Conservation (phyloP, 2,888 invertebrate species). For the Polylopha cassiicola region DNA sequence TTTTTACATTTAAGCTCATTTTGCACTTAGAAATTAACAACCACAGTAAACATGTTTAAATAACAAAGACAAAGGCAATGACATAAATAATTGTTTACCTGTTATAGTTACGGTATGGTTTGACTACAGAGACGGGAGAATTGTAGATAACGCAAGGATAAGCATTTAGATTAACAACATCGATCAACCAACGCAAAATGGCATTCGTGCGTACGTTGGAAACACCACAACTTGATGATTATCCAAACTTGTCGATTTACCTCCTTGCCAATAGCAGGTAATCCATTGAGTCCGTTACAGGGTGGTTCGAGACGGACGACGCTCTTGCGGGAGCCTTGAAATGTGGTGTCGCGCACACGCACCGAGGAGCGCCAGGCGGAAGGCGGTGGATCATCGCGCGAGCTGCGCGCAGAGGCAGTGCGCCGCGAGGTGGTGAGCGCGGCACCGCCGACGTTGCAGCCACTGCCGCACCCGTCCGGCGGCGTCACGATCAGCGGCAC, state of each 20-base stretch:
- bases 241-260: slow-evolving; percentile 63
- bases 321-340: slow-evolving; percentile 79
- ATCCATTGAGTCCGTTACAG: slow-evolving; percentile 79
- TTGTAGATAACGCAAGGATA: no score
- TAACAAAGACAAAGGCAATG: no score
- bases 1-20: no score
- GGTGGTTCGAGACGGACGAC: slow-evolving; percentile 80
- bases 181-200: no score
- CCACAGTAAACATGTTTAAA: no score
- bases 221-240: slow-evolving; percentile 24
- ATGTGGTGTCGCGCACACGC: slow-evolving; percentile 79
- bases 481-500: slow-evolving; percentile 70
- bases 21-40: no score
- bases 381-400: slow-evolving; percentile 60
- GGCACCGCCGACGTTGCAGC: slow-evolving; percentile 42
- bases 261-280: slow-evolving; percentile 77
- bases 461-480: slow-evolving; percentile 38
- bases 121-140: no score
- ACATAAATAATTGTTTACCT: no score
- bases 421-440: slow-evolving; percentile 64
- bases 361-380: slow-evolving; percentile 81
- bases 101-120: no score
- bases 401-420: slow-evolving; percentile 60
- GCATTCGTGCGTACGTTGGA: no score
- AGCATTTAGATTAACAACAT: no score